Conservation (phyloP, 2,888 invertebrate genomes). For the Adineta ricciae region DNA sequence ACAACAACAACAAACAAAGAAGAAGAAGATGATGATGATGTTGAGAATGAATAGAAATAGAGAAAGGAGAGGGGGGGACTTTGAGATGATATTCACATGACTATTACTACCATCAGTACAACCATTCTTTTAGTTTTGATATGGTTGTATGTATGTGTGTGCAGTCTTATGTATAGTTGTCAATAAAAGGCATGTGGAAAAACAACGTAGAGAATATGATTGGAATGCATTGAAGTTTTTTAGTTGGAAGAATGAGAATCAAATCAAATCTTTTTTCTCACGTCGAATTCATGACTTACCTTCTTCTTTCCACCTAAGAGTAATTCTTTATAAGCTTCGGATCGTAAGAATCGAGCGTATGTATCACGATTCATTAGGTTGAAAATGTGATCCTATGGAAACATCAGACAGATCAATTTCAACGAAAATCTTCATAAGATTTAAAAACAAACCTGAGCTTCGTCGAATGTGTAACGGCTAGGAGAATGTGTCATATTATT, state of each 20-base stretch:
- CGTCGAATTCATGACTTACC: slow-evolving; percentile 7
- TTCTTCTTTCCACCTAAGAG: slow-evolving; percentile 31
- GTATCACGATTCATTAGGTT: slow-evolving; percentile 98
- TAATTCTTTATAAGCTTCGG: slow-evolving; percentile 95
- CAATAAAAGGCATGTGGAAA: not conserved
- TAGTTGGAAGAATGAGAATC: too few relatives aligned
- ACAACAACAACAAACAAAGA: not conserved
- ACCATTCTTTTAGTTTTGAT: not conserved
- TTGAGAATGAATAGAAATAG: too few relatives aligned
- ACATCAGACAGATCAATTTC: not conserved
- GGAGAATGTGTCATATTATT: slow-evolving; percentile 65
- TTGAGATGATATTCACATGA: not conserved
- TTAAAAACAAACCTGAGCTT: slow-evolving; percentile 67
- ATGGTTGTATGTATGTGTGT: not conserved
- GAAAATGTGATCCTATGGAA: slow-evolving; percentile 80
- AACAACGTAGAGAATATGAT: not conserved
- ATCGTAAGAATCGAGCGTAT: slow-evolving; percentile 88
- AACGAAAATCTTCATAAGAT: too few relatives aligned
- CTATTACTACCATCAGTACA: not conserved
- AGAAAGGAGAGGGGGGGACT: too few relatives aligned
- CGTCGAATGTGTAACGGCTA: slow-evolving; percentile 73
- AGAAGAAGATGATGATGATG: too few relatives aligned
- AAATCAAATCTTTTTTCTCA: not conserved
- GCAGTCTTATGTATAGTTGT: not conserved
- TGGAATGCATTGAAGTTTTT: not conserved